A percentile compares a stretch with the other conserved stretches of the same genome.
Evolutionary conservation across 2,888 invertebrate species (phyloP).

Genomic region (Drosophila infuscata): DNA sequence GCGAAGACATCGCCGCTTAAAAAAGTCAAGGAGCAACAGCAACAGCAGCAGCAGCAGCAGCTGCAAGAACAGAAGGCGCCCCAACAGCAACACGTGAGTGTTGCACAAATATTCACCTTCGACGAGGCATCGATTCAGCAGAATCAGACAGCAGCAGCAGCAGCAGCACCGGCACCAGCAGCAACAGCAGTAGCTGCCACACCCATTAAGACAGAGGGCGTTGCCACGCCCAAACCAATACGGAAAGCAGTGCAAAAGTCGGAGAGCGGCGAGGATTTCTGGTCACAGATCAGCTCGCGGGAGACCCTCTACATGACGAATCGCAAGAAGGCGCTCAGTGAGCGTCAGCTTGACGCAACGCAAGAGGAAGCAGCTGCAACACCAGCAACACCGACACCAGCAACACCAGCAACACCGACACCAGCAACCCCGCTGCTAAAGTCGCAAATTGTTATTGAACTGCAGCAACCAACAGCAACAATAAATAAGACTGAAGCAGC

Average conservation of each 20-base stretch:
- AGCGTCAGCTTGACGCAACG: slow-evolving; percentile 71
- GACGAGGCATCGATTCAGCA: slow-evolving; percentile 54
- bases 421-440: slow-evolving; percentile 48
- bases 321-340: slow-evolving; percentile 86
- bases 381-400: slow-evolving; percentile 46
- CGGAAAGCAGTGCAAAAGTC: slow-evolving; percentile 76
- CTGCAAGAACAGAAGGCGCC: background rate
- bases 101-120: slow-evolving; percentile 74
- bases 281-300: slow-evolving; percentile 88
- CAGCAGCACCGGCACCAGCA: background rate
- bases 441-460: slow-evolving; percentile 45
- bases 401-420: slow-evolving; percentile 47
- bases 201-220: slow-evolving; percentile 49
- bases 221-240: slow-evolving; percentile 80
- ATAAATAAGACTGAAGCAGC: slow-evolving; percentile 1
- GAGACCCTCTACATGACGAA: slow-evolving; percentile 88
- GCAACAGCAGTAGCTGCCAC: background rate
- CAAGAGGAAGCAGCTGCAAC: slow-evolving; percentile 35
- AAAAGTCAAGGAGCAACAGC: slow-evolving; percentile 27
- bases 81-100: slow-evolving; percentile 44
- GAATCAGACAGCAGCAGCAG: slow-evolving; percentile 7
- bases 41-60: slow-evolving; percentile 2
- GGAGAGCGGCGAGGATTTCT: slow-evolving; percentile 87
- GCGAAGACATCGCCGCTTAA: slow-evolving; percentile 70
- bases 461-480: slow-evolving; percentile 34